phyloP scores from a whole-genome alignment of 2,113 vertebrate genomes.

The Chlorodrepanis virens region DNA sequence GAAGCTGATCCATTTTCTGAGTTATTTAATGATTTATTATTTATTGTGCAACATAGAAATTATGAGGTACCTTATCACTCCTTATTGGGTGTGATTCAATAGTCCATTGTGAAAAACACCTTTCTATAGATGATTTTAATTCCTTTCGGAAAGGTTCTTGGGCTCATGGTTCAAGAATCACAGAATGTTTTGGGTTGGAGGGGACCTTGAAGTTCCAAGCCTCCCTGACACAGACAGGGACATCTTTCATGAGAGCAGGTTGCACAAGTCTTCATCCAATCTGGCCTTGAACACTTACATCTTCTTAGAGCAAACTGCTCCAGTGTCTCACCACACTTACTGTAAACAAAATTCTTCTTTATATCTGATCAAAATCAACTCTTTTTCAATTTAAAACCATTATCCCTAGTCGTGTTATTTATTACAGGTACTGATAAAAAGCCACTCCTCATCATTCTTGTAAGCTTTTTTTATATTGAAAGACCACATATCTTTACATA shows the following conservation, averaged over 20 bases:
- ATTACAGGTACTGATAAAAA: neutral
- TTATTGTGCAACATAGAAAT: neutral
- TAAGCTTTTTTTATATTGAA: neutral
- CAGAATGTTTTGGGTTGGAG: neutral
- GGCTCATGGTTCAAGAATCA: neutral
- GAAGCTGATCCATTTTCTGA: neutral
- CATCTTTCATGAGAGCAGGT: neutral
- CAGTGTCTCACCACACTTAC: neutral
- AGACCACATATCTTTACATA: neutral
- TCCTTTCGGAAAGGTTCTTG: neutral
- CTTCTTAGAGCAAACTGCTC: neutral
- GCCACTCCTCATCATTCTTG: neutral
- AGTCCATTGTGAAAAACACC: neutral
- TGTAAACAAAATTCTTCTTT: neutral
- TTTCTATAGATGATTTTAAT: neutral
- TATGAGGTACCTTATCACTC: neutral
- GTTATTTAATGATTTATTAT: neutral
- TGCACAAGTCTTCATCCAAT: neutral
- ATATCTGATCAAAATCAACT: neutral
- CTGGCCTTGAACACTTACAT: neutral
- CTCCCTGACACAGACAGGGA: accelerated
- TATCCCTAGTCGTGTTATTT: neutral
- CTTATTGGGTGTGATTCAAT: neutral
- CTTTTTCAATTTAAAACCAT: neutral
- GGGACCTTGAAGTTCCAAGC: neutral